Evolutionary conservation across 2,888 invertebrate genomes (phyloP).

Genomic region (Blomia tropicalis): DNA sequence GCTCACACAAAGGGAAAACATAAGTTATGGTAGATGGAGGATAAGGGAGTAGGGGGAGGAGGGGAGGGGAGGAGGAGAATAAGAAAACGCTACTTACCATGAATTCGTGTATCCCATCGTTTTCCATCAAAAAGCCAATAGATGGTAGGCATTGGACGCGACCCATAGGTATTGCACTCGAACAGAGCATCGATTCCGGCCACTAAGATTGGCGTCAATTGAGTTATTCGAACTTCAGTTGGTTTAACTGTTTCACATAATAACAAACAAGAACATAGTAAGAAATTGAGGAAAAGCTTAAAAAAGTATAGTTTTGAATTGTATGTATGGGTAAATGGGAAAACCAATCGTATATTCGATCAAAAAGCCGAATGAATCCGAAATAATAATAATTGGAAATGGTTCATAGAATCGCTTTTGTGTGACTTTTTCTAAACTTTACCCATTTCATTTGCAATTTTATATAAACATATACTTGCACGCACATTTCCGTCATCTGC

Average conservation of each 20-base stretch:
- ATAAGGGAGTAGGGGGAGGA: not conserved
- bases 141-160: constrained; percentile 64
- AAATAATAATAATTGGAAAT: too few species aligned
- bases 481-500: too few species aligned
- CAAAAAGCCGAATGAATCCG: not conserved
- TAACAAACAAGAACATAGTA: not conserved
- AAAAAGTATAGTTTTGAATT: not conserved
- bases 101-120: constrained; percentile 23
- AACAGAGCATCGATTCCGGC: constrained; percentile 64
- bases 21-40: not conserved
- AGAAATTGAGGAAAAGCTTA: not conserved
- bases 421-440: too few species aligned
- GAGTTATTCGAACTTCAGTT: constrained; percentile 25
- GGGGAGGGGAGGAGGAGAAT: too few species aligned
- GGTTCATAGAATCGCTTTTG: too few species aligned
- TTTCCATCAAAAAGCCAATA: constrained; percentile 26
- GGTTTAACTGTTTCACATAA: constrained; percentile 24
- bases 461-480: too few species aligned
- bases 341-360: too few species aligned
- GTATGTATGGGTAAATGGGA: too few species aligned
- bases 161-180: constrained; percentile 64
- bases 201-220: constrained; percentile 56
- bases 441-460: too few species aligned
- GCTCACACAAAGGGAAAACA: not conserved
- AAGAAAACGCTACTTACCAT: constrained; percentile 18